Conservation (phyloP, 1,140 invertebrate genomes). For the Pomacea maculata region DNA sequence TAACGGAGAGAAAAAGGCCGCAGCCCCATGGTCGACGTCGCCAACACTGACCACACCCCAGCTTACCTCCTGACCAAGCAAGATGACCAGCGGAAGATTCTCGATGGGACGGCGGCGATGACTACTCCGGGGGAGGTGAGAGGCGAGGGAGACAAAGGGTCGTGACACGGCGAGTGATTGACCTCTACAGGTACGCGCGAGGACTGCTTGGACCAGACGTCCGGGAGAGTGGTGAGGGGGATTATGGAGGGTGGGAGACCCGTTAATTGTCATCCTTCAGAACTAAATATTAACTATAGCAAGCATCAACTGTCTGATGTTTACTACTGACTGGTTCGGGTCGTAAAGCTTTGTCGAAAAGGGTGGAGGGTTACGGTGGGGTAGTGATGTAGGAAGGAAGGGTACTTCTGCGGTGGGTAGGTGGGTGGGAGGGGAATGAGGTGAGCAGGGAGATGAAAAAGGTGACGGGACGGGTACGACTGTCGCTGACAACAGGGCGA, state of each 20-base stretch:
- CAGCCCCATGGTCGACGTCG: background rate
- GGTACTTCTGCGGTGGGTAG: background rate
- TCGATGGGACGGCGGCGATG: background rate
- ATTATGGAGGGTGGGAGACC: background rate
- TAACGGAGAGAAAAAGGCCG: background rate
- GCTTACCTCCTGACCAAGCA: background rate
- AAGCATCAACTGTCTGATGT: too few relatives aligned
- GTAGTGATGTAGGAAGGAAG: background rate
- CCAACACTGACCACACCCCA: background rate
- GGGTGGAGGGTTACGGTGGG: background rate
- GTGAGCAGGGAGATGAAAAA: background rate
- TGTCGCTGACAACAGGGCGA: background rate
- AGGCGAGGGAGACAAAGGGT: background rate
- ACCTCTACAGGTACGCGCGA: conserved; percentile 13
- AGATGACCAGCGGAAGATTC: background rate
- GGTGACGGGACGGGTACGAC: background rate
- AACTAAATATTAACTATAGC: conserved; percentile 26
- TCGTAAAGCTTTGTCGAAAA: background rate
- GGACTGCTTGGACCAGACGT: conserved; percentile 21
- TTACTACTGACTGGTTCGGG: too few relatives aligned
- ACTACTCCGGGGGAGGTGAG: background rate
- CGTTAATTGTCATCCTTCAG: conserved; percentile 32
- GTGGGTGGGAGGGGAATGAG: conserved; percentile 2
- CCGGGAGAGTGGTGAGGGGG: background rate
- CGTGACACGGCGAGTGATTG: background rate